These are phyloP conservation scores for Gasterosteus aculeatus DNA, from an alignment of 2,113 vertebrate genomes.

Conservation along the genomic window DNA sequence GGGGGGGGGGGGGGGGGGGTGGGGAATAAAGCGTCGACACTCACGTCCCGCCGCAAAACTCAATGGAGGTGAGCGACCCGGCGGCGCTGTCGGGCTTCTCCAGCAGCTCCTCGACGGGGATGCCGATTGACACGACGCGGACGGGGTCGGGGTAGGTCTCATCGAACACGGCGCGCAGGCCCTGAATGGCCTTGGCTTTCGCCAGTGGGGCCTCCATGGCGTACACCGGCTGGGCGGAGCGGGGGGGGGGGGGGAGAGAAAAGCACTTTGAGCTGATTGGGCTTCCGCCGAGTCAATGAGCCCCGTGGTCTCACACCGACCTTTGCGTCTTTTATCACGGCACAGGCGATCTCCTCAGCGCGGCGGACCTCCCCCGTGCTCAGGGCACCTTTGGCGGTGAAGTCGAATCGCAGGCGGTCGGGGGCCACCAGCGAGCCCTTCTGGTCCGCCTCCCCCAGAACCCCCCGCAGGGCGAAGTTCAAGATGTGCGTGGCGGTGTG, in stretches of 20 bases:
- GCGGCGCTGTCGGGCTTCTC: constrained; percentile 88
- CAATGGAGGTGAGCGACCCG: constrained; percentile 90
- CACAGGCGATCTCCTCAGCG: constrained; percentile 87
- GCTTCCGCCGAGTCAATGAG: neutral
- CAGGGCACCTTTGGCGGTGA: constrained; percentile 94
- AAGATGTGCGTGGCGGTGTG: constrained; percentile 97
- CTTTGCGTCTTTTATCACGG: constrained; percentile 90
- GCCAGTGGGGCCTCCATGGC: constrained; percentile 89
- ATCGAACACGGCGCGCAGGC: constrained; percentile 94
- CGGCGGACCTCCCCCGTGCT: constrained; percentile 88
- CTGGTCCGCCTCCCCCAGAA: constrained; percentile 97
- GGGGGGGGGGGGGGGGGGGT: no score
- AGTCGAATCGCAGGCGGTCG: constrained; percentile 94
- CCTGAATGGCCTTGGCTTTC: constrained; percentile 94
- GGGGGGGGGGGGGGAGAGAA: neutral
- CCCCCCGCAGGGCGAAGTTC: constrained; percentile 91
- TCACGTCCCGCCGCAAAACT: constrained; percentile 99
- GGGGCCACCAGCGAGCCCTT: constrained; percentile 93
- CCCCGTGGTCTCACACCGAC: constrained; percentile 66
- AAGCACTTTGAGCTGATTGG: neutral
- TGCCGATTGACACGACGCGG: constrained; percentile 92
- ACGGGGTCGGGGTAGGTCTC: constrained; percentile 98
- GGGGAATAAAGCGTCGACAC: constrained; percentile 69
- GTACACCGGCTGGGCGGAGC: constrained; percentile 84
- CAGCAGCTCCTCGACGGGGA: constrained; percentile 89